Percentiles rank a stretch among this genome's conserved stretches.
Conservation (phyloP, 2,113 vertebrate species). For the Syngnathus floridae region DNA sequence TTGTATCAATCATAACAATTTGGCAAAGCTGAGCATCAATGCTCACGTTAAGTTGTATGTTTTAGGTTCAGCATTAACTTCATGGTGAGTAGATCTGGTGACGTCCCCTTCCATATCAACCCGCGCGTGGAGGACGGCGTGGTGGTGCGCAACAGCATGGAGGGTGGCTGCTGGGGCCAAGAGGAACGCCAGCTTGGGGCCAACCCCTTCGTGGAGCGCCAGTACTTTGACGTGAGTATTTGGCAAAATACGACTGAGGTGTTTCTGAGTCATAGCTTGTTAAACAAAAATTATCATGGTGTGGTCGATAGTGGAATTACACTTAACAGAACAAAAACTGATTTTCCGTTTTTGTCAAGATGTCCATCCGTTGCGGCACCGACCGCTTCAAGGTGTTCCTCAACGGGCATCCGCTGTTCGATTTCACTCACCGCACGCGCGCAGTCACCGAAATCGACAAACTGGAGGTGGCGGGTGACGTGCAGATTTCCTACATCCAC, state of each 20-base stretch:
- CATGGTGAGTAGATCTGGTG: constrained; percentile 40
- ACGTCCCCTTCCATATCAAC: constrained; percentile 75
- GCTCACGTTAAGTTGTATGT: background rate
- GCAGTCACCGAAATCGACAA: constrained; percentile 66
- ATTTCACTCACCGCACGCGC: constrained; percentile 66
- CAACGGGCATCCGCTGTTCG: constrained; percentile 76
- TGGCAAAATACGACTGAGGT: too few species aligned
- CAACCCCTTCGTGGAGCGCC: constrained; percentile 74
- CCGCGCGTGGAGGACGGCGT: constrained; percentile 46
- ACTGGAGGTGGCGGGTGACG: constrained; percentile 71
- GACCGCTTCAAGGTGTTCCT: constrained; percentile 75
- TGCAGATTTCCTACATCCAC: constrained; percentile 78
- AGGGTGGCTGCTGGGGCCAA: constrained; percentile 65
- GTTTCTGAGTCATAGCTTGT: too few species aligned
- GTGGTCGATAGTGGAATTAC: too few species aligned
- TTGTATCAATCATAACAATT: background rate
- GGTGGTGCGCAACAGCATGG: constrained; percentile 71
- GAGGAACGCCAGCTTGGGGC: constrained; percentile 63
- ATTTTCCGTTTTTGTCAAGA: constrained; percentile 43
- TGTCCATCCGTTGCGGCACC: constrained; percentile 75
- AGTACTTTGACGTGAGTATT: constrained; percentile 79
- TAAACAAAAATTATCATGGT: too few species aligned
- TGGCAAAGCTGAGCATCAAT: too few species aligned
- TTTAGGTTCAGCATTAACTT: constrained; percentile 73
- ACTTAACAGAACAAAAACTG: background rate